Conservation (phyloP, 2,888 invertebrate genomes). For the Ormyrus thymus region DNA sequence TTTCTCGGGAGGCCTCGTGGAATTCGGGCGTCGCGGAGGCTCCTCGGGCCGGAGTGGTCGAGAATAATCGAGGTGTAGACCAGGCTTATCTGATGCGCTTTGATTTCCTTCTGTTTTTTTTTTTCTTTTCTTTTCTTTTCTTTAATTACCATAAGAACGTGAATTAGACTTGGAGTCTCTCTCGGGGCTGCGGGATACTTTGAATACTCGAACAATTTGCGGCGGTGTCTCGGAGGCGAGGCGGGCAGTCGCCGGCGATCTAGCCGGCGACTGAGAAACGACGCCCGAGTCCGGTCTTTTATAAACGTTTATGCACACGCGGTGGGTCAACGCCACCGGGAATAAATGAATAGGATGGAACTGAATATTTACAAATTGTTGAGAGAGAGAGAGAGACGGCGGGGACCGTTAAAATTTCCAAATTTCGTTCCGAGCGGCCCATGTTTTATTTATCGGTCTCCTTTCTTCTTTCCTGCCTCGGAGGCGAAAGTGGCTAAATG, state of each 20-base stretch:
- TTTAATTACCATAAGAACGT: no score
- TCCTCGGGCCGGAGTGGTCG: no score
- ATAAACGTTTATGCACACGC: neutral
- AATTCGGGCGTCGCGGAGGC: no score
- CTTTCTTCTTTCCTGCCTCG: neutral
- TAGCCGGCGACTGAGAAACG: slow-evolving; percentile 17
- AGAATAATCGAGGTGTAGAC: no score
- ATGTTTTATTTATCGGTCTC: slow-evolving; percentile 46
- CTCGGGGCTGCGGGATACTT: no score
- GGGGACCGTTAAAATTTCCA: slow-evolving; percentile 21
- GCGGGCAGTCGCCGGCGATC: slow-evolving; percentile 14
- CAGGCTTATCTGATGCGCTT: no score
- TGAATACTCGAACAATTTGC: no score
- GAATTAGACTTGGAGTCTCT: no score
- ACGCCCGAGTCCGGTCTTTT: slow-evolving; percentile 21
- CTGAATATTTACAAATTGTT: neutral
- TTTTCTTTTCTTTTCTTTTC: no score
- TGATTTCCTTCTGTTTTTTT: no score
- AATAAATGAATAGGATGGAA: slow-evolving; percentile 25
- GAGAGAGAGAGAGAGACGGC: neutral
- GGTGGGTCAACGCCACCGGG: neutral
- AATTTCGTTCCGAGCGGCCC: neutral
- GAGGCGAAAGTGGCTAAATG: slow-evolving; percentile 16
- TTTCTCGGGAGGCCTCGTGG: neutral
- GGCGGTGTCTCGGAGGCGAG: no score